Evolutionary conservation across 1,140 invertebrate genomes (phyloP).

Genomic region (Oncopodura yosiiana): DNA sequence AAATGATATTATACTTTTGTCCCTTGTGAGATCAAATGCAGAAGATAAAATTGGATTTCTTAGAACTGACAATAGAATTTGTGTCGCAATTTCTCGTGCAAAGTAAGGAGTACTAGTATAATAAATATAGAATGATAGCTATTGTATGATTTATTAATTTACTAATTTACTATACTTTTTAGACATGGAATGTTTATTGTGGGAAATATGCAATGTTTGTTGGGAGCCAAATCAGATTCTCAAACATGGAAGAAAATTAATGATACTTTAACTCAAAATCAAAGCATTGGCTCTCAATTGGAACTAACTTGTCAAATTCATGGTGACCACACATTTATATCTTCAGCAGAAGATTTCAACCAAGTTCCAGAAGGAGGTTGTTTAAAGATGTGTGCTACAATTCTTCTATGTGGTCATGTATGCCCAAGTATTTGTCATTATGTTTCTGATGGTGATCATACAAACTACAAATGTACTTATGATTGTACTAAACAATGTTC

Average conservation of each 20-base stretch:
- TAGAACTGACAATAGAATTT: conserved; percentile 61
- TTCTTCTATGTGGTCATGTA: conserved; percentile 7
- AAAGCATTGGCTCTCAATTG: conserved; percentile 36
- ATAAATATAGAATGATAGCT: too few species aligned
- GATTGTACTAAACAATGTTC: neutral
- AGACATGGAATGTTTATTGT: conserved; percentile 49
- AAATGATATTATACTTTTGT: conserved; percentile 71
- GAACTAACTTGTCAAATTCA: conserved; percentile 34
- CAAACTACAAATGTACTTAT: conserved; percentile 5
- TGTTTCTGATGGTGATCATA: neutral
- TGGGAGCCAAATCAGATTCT: neutral
- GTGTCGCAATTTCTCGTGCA: conserved; percentile 71
- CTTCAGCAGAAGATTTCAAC: conserved; percentile 11
- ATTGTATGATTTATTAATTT: too few species aligned
- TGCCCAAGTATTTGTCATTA: neutral
- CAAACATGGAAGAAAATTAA: conserved; percentile 29
- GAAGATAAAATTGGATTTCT: conserved; percentile 64
- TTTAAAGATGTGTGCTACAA: conserved; percentile 7
- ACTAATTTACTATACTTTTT: conserved; percentile 25
- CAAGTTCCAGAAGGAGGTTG: conserved; percentile 25
- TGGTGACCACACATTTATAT: neutral
- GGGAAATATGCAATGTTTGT: conserved; percentile 56
- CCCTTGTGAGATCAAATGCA: conserved; percentile 63
- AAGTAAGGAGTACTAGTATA: conserved; percentile 47
- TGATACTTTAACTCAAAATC: conserved; percentile 10